A percentile compares a stretch with the other conserved stretches of the same genome.
Evolutionary conservation across 1,140 invertebrate genomes (phyloP).

Genomic region (Caenorhabditis inopinata): DNA sequence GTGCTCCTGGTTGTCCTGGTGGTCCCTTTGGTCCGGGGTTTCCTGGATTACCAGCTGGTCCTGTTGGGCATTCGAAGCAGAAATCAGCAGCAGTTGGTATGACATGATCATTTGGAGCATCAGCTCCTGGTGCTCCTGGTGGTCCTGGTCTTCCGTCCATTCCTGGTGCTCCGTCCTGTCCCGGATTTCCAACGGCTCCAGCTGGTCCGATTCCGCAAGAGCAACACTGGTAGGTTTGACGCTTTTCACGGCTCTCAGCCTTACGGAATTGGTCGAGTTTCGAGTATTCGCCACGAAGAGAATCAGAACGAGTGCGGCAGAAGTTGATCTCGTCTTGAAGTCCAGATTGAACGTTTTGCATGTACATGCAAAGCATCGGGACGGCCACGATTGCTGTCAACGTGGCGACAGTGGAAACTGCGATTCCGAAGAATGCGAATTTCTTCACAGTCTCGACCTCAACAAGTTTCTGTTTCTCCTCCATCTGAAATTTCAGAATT

Average conservation of each 20-base stretch:
- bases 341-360: constrained; percentile 46
- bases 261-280: constrained; percentile 44
- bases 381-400: constrained; percentile 58
- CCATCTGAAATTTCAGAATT: background rate
- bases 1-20: constrained; percentile 34
- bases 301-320: constrained; percentile 44
- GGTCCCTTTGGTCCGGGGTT: constrained; percentile 28
- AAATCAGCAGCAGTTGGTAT: constrained; percentile 47
- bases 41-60: constrained; percentile 24
- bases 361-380: constrained; percentile 59
- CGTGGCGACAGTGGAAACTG: constrained; percentile 56
- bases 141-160: constrained; percentile 43
- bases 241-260: constrained; percentile 39
- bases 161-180: constrained; percentile 47
- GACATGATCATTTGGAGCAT: constrained; percentile 45
- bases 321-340: constrained; percentile 48
- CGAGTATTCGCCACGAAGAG: constrained; percentile 42
- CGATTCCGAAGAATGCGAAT: constrained; percentile 52
- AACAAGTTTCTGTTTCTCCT: constrained; percentile 39
- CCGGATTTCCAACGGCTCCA: constrained; percentile 45
- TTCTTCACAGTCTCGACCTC: constrained; percentile 47
- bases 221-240: constrained; percentile 42
- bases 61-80: constrained; percentile 49
- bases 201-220: constrained; percentile 46
- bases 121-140: constrained; percentile 43